phyloP scores from a whole-genome alignment of 1,140 invertebrate species.

The Halictus rubicundus region DNA sequence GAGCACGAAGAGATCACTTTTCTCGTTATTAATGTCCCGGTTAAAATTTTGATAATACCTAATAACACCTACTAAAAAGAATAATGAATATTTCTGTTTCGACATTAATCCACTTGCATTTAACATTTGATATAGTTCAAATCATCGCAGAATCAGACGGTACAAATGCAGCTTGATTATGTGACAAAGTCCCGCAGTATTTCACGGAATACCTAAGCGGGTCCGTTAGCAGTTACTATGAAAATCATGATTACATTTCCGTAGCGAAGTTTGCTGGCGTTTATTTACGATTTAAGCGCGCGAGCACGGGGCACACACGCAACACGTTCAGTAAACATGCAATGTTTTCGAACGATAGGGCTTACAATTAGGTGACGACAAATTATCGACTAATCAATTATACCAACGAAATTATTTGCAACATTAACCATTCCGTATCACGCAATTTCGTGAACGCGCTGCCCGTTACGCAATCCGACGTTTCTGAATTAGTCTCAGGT shows the following conservation, averaged over 20 bases:
- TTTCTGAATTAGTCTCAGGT: not conserved
- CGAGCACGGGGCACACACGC: constrained; percentile 8
- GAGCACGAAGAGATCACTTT: not conserved
- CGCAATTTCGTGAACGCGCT: not conserved
- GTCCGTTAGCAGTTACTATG: not conserved
- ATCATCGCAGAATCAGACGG: no score
- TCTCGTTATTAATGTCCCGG: no score
- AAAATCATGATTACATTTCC: not conserved
- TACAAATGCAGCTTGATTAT: no score
- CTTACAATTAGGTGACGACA: constrained; percentile 29
- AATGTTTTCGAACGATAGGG: constrained; percentile 19
- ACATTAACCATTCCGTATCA: constrained; percentile 26
- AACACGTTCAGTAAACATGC: constrained; percentile 19
- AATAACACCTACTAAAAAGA: no score
- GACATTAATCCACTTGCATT: no score
- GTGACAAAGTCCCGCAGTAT: not conserved
- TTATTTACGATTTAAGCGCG: constrained; percentile 18
- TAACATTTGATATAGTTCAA: no score
- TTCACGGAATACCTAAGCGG: not conserved
- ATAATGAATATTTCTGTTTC: no score
- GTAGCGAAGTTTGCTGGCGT: not conserved
- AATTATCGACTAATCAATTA: constrained; percentile 42
- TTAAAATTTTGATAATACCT: no score
- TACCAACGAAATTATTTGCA: constrained; percentile 24
- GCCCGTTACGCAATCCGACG: not conserved